phyloP scores from a whole-genome alignment of 2,797 vertebrate species.

The Semaprochilodus insignis region DNA sequence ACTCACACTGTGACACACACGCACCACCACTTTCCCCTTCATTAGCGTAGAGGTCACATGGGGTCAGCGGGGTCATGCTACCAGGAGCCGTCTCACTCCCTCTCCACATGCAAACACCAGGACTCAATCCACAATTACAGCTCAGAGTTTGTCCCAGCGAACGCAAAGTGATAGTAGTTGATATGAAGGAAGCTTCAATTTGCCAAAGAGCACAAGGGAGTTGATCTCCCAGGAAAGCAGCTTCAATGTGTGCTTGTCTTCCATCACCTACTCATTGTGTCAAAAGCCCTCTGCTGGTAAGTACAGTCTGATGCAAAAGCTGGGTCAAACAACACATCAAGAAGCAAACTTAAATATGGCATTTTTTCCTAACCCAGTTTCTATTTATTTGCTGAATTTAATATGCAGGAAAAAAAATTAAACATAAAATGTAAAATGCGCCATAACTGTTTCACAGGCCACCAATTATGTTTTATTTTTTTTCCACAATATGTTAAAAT shows the following conservation, averaged over 20 bases:
- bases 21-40: conserved; percentile 62
- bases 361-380: no score
- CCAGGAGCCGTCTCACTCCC: conserved; percentile 52
- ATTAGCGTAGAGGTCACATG: conserved; percentile 68
- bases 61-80: conserved; percentile 65
- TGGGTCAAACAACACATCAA: no score
- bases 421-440: no score
- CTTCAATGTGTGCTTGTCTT: background rate
- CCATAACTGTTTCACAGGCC: no score
- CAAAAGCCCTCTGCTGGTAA: conserved; percentile 53
- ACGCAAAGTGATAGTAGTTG: background rate
- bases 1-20: conserved; percentile 56
- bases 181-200: conserved; percentile 1
- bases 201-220: background rate
- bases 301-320: no score
- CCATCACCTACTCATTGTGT: background rate
- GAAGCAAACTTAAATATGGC: no score
- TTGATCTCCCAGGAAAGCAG: background rate
- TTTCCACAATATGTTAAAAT: no score
- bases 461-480: no score
- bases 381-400: background rate
- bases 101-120: background rate
- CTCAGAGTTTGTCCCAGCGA: background rate
- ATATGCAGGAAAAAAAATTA: no score
- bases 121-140: background rate